Percentiles rank a stretch among this genome's conserved stretches.
Conservation (phyloP, 2,113 vertebrate genomes). For the Edolisoma coerulescens region DNA sequence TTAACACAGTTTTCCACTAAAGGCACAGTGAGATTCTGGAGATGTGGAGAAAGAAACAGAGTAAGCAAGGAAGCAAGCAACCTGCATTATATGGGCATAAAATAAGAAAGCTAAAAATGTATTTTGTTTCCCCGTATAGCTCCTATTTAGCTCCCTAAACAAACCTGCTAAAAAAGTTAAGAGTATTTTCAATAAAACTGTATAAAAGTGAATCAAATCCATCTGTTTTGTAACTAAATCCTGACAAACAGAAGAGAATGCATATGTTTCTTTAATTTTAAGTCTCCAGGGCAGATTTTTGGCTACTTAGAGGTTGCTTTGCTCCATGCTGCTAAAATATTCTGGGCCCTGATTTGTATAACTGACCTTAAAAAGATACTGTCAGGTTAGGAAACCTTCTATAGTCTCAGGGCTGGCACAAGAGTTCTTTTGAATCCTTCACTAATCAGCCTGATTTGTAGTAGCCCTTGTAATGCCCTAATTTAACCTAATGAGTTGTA, state of each 20-base stretch:
- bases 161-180: conserved; percentile 6
- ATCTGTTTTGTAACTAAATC: background rate
- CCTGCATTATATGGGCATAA: background rate
- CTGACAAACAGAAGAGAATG: background rate
- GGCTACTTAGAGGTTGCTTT: background rate
- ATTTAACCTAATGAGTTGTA: background rate
- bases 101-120: background rate
- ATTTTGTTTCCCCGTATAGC: background rate
- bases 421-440: background rate
- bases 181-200: conserved; percentile 7
- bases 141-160: background rate
- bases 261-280: conserved; percentile 15
- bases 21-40: background rate
- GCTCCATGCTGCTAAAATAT: background rate
- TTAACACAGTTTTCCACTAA: background rate
- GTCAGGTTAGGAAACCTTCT: background rate
- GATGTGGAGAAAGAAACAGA: background rate
- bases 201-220: conserved; percentile 14
- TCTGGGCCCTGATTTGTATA: background rate
- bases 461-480: background rate
- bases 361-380: background rate
- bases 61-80: background rate
- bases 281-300: background rate
- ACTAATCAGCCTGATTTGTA: background rate
- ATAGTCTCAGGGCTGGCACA: background rate